Base-by-base conservation (phyloP, 1,140 invertebrate species). In the Leptopilina clavipes region DNA sequence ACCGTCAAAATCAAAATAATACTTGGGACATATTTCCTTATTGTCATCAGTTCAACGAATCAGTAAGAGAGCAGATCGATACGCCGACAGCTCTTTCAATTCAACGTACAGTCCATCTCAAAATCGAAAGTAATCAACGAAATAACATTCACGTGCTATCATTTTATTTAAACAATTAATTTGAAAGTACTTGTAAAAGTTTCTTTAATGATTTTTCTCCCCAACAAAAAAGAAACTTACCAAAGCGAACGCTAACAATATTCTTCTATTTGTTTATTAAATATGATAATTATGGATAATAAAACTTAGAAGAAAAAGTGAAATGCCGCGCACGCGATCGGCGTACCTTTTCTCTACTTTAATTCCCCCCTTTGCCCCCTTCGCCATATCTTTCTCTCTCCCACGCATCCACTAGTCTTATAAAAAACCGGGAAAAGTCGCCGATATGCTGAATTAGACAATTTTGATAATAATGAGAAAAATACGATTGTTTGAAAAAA, bases 51-150 rank as follows among this genome's bases (percentile, higher is more conserved):
- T 37, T n/a, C 14, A 65, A 6, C 22, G 56, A 65, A 65, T 75
- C 48, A 12, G 80, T 80, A 76, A 77, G 84, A 83, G 79, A 75
- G 71, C 83, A 85, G 84, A 89, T 89, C 89, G 86, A 90, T 90
- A 89, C 83, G 84, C 82, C 85, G 86, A 84, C 80, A 86, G 84
- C 85, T 87, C 85, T 87, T 86, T 88, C 44, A 72, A 44, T 43
- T 52, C 70, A 56, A 79, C 76, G 77, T 77, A 83, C 77, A 84
- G 74, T 81, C 79, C 31, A 80, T 44, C 65, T 77, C 82, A 84
- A 83, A 81, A 85, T 22, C 59, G 59, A 22, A n/a, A 65, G 56
- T 12, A 52, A 40, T 40, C 37, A 40, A 52, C 48, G 17, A n/a
- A 31, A 65, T 14, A 37, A 65, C 11, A 22, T 48, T 48, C 44